Evolutionary conservation across 2,113 vertebrate species (phyloP).

Genomic region (Sterrhoptilus dennistouni): DNA sequence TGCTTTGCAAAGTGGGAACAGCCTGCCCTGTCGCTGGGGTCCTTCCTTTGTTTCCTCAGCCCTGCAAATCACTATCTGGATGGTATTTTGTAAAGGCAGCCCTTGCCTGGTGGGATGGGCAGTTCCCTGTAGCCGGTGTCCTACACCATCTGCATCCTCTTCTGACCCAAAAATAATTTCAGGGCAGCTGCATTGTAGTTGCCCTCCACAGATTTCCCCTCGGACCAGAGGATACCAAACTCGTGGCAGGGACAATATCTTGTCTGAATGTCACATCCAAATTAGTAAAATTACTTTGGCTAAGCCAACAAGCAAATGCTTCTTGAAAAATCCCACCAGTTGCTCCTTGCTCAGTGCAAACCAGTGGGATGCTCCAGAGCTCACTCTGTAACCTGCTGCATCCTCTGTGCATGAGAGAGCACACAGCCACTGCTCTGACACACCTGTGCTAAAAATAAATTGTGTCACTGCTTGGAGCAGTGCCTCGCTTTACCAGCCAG

Average conservation of each 20-base stretch:
- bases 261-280: fast-evolving
- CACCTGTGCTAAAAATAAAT: fast-evolving
- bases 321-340: background rate
- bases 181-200: background rate
- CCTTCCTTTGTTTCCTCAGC: background rate
- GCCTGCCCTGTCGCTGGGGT: background rate
- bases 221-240: fast-evolving
- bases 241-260: fast-evolving
- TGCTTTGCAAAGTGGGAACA: background rate
- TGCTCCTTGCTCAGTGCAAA: background rate
- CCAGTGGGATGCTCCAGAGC: background rate
- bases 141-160: background rate
- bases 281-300: background rate
- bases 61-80: background rate
- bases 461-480: background rate
- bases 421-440: background rate
- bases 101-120: background rate
- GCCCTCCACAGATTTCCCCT: background rate
- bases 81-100: background rate
- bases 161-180: fast-evolving
- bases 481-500: background rate
- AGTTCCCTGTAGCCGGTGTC: fast-evolving
- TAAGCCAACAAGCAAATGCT: fast-evolving
- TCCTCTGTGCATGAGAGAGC: background rate
- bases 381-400: fast-evolving